These are phyloP conservation scores for Oconnorella tubifera DNA, from an alignment of 2,888 invertebrate genomes.

Conservation along the genomic window DNA sequence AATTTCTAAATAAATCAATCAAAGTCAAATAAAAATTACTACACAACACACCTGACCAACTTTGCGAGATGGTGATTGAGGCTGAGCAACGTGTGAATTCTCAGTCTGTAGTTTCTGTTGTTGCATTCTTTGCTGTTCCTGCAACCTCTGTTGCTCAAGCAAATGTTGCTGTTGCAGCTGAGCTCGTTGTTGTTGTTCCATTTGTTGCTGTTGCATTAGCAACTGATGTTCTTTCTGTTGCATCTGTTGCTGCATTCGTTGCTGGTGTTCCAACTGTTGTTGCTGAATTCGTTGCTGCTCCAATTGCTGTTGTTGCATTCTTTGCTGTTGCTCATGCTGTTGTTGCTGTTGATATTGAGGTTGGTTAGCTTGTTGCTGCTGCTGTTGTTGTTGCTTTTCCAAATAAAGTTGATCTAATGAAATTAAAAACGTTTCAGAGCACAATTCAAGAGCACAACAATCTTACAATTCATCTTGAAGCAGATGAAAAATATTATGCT, in stretches of 20 bases:
- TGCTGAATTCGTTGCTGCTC: background rate
- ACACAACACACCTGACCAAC: too few relatives aligned
- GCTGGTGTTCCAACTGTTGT: background rate
- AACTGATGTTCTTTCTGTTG: slow-evolving; percentile 3
- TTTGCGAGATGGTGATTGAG: too few relatives aligned
- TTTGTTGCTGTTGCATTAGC: slow-evolving; percentile 4
- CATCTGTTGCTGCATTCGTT: background rate
- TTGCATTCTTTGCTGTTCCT: slow-evolving; percentile 17
- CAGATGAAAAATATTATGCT: too few relatives aligned
- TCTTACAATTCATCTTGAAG: too few relatives aligned
- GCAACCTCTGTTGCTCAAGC: slow-evolving; percentile 28
- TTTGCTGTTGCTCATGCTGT: background rate
- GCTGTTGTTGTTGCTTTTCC: slow-evolving; percentile 10
- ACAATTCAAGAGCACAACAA: too few relatives aligned
- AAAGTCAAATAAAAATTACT: too few relatives aligned
- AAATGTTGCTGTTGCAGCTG: slow-evolving; percentile 4
- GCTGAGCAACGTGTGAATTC: too few relatives aligned
- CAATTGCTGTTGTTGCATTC: background rate
- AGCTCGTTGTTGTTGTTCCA: slow-evolving; percentile 5
- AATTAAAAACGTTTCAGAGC: too few relatives aligned
- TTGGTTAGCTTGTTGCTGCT: slow-evolving; percentile 28
- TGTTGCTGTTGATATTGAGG: background rate
- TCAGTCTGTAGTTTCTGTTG: slow-evolving; percentile 35
- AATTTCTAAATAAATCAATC: too few relatives aligned
- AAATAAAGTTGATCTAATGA: background rate